phyloP scores from a whole-genome alignment of 2,113 vertebrate genomes.

The Toxotes jaculatrix region DNA sequence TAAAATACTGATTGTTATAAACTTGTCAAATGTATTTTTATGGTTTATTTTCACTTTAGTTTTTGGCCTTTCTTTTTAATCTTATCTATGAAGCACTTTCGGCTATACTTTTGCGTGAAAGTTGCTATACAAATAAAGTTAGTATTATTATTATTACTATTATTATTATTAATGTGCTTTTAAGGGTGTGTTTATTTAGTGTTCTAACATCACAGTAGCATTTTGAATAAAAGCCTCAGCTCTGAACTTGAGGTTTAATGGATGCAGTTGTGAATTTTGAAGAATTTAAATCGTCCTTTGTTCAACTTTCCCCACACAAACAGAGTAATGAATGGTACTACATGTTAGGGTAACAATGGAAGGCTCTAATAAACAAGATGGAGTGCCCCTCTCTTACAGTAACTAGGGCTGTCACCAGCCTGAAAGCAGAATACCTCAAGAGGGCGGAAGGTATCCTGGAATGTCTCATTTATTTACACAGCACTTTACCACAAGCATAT shows the following conservation, averaged over 20 bases:
- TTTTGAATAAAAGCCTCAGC: background rate
- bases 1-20: slow-evolving; percentile 13
- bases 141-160: too few species aligned
- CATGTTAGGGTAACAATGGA: background rate
- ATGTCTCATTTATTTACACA: slow-evolving; percentile 10
- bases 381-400: background rate
- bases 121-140: background rate
- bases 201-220: background rate
- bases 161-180: background rate
- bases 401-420: background rate
- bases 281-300: background rate
- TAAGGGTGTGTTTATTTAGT: slow-evolving; percentile 4
- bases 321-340: background rate
- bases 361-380: slow-evolving; percentile 14
- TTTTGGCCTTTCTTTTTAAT: background rate
- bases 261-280: slow-evolving; percentile 34
- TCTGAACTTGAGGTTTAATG: background rate
- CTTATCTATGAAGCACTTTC: too few species aligned
- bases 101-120: background rate
- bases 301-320: background rate
- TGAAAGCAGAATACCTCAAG: slow-evolving; percentile 14
- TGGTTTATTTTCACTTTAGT: background rate
- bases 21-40: background rate
- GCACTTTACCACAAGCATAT: slow-evolving; percentile 10
- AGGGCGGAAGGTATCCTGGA: background rate